Evolutionary conservation across 2,797 vertebrate genomes (phyloP), one percentile per base, ranked within the genome.

Genomic region (Notolabrus celidotus): DNA sequence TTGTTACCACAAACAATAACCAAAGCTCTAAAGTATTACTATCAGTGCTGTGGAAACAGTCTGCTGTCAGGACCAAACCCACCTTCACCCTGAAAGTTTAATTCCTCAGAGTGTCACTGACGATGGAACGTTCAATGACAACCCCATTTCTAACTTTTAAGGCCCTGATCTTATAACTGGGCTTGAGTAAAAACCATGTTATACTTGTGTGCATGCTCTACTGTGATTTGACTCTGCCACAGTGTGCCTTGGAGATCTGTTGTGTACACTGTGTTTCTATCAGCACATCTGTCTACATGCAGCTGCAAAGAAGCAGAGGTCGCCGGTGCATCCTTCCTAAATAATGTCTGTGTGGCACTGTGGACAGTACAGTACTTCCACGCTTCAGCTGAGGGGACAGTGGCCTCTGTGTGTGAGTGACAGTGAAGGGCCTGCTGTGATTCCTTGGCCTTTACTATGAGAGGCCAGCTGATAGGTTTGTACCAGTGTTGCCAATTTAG

Each of bases 391-490:
- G 67, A 74, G 52, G 59, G 67, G 75, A 94, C 91, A 93, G 87
- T 89, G 81, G 83, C n/a, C 61, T 71, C 79, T 88, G 89, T 93
- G 88, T 91, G 80, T 52, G 38, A 67, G 41, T 11, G 72, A 53
- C 60, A 69, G 63, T 66, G 57, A 87, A 84, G 76, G 74, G 70
- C 38, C 63, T 69, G 83, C 80, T 87, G 80, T 86, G 81, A 61
- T 67, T 80, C 74, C 29, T 31, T 7, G 61, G 71, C 70, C 38
- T 67, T 55, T 51, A 77, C 76, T 79, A 56, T 61, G 76, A 80
- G 38, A 46, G 57, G 71, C 47, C 84, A 86, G 82, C 69, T 88
- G 89, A 79, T 80, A 78, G 80, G 76, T 50, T 49, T 67, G n/a
- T n/a, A n/a, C n/a, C n/a, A n/a, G n/a, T n/a, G n/a, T n/a, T n/a